Evolutionary conservation across 1,140 invertebrate species (phyloP).

Genomic region (Zophobas morio): DNA sequence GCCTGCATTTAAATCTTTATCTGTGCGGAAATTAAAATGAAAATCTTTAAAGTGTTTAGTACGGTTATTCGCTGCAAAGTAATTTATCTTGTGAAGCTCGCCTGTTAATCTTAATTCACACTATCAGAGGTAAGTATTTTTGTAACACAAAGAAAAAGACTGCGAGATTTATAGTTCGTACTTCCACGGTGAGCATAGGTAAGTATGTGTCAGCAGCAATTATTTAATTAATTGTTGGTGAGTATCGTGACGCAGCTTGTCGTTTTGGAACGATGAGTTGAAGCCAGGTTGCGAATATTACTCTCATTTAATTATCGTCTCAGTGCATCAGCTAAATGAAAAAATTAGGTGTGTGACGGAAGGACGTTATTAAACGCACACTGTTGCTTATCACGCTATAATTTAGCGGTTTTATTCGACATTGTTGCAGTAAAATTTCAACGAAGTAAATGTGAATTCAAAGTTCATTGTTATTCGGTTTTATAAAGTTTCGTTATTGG

Average conservation of each 20-base stretch:
- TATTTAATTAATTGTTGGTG: background rate
- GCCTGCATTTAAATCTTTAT: background rate
- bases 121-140: background rate
- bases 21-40: slow-evolving; percentile 1
- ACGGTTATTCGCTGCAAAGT: background rate
- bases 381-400: slow-evolving; percentile 31
- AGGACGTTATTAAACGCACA: slow-evolving; percentile 17
- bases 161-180: background rate
- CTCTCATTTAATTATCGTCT: slow-evolving; percentile 45
- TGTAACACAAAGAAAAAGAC: slow-evolving; percentile 1
- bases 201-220: too few relatives aligned
- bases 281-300: background rate
- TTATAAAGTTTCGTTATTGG: slow-evolving; percentile 18
- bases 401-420: slow-evolving; percentile 34
- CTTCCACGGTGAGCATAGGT: too few relatives aligned
- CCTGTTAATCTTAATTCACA: slow-evolving; percentile 7
- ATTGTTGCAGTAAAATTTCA: slow-evolving; percentile 31
- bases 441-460: slow-evolving; percentile 33
- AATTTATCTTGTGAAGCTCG: slow-evolving; percentile 9
- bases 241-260: too few relatives aligned
- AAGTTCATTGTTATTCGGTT: slow-evolving; percentile 33
- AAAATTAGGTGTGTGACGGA: slow-evolving; percentile 30
- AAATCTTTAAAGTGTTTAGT: background rate
- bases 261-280: too few relatives aligned
- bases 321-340: slow-evolving; percentile 14